These are phyloP conservation scores for Drosophila lutescens DNA, from an alignment of 2,888 invertebrate genomes.

Conservation along the genomic window DNA sequence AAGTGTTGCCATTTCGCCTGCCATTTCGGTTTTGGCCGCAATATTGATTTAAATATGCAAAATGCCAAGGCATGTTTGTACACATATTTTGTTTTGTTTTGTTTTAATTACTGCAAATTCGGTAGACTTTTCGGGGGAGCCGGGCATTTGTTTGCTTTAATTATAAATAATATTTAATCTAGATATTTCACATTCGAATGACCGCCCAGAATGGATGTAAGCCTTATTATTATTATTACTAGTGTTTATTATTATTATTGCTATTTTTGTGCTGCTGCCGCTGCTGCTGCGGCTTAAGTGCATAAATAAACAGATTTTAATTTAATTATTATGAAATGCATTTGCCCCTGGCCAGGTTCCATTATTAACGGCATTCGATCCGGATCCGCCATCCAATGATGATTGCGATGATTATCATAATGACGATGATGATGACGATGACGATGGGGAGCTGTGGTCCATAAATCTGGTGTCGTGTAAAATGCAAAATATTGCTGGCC, in stretches of 20 bases:
- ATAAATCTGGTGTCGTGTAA: slow-evolving; percentile 65
- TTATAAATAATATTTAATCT: slow-evolving; percentile 58
- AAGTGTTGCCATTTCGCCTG: background rate
- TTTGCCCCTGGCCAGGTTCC: slow-evolving; percentile 51
- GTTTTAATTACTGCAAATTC: slow-evolving; percentile 43
- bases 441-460: slow-evolving; percentile 33
- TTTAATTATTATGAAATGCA: slow-evolving; percentile 75
- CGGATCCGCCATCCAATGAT: slow-evolving; percentile 32
- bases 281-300: slow-evolving; percentile 63
- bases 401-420: slow-evolving; percentile 6
- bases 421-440: slow-evolving; percentile 7
- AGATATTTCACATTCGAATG: slow-evolving; percentile 58
- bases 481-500: slow-evolving; percentile 37
- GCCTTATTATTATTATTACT: slow-evolving; percentile 25
- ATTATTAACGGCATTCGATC: slow-evolving; percentile 68
- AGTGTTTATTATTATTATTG: slow-evolving; percentile 40
- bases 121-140: slow-evolving; percentile 14
- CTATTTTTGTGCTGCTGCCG: slow-evolving; percentile 34
- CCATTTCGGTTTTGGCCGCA: slow-evolving; percentile 4
- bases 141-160: slow-evolving; percentile 53
- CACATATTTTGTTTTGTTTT: slow-evolving; percentile 39
- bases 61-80: slow-evolving; percentile 15
- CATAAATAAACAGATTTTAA: slow-evolving; percentile 78
- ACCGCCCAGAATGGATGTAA: slow-evolving; percentile 20
- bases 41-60: slow-evolving; percentile 40